Evolutionary conservation across 2,797 vertebrate species (phyloP).

Genomic region (Malacoctenus gilli): DNA sequence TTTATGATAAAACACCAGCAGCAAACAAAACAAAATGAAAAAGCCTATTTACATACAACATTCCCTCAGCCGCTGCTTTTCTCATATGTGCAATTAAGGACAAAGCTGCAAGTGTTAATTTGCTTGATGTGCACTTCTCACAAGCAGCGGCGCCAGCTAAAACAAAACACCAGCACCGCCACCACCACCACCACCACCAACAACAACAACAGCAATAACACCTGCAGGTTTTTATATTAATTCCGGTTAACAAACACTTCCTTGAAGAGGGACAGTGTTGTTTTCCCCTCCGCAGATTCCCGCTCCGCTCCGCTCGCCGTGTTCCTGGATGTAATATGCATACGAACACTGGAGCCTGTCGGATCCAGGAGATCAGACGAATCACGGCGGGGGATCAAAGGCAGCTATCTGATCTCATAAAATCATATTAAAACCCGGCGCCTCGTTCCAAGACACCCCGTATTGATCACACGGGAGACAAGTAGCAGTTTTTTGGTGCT

Average conservation of each 20-base stretch:
- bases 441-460: constrained; percentile 62
- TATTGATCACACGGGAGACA: constrained; percentile 73
- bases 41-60: constrained; percentile 72
- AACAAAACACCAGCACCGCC: constrained; percentile 70
- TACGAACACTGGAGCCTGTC: constrained; percentile 64
- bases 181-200: constrained; percentile 60
- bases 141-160: constrained; percentile 66
- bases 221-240: constrained; percentile 58
- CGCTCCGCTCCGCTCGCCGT: constrained; percentile 29
- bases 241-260: constrained; percentile 68
- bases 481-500: constrained; percentile 46
- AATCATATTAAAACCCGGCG: constrained; percentile 74
- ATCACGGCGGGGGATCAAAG: constrained; percentile 71
- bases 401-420: constrained; percentile 78
- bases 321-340: constrained; percentile 67
- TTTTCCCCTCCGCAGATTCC: constrained; percentile 51
- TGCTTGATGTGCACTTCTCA: constrained; percentile 77
- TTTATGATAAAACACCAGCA: constrained; percentile 56
- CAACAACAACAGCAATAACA: constrained; percentile 63
- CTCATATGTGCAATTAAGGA: constrained; percentile 79
- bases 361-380: constrained; percentile 74
- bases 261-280: constrained; percentile 65
- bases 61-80: constrained; percentile 72
- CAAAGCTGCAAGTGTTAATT: constrained; percentile 79
- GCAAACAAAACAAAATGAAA: constrained; percentile 66